A percentile compares a stretch with the other conserved stretches of the same genome.
phyloP scores from a whole-genome alignment of 2,113 vertebrate genomes.

The Saccopteryx bilineata region DNA sequence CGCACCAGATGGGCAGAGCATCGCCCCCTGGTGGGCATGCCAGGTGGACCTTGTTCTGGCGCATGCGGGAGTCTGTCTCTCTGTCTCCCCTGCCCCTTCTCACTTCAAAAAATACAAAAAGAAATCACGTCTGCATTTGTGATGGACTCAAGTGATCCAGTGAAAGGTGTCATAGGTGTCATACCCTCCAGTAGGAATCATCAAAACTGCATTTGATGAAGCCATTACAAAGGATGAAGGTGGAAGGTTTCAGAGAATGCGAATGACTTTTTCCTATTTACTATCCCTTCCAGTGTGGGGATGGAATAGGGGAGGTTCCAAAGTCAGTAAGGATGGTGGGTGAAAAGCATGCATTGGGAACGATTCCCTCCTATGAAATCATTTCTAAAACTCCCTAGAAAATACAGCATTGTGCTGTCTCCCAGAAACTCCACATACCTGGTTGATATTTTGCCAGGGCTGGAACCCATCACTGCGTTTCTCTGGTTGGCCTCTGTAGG shows the following conservation, averaged over 20 bases:
- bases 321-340: too few relatives aligned
- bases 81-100: too few relatives aligned
- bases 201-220: neutral
- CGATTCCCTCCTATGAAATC: neutral
- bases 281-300: neutral
- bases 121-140: neutral
- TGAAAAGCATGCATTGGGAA: accelerated
- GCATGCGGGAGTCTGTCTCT: too few relatives aligned
- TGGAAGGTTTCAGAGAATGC: neutral
- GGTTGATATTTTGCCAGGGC: neutral
- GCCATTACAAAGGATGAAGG: neutral
- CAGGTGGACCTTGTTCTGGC: too few relatives aligned
- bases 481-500: neutral
- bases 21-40: too few relatives aligned
- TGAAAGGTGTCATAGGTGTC: neutral
- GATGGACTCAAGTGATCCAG: neutral
- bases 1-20: too few relatives aligned
- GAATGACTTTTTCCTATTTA: neutral
- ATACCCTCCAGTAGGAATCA: neutral
- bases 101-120: neutral
- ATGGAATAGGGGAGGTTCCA: neutral
- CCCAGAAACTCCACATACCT: neutral
- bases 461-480: neutral
- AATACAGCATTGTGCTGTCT: neutral
- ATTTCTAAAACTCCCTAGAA: neutral